Percentiles rank a stretch among this genome's conserved stretches.
These are phyloP conservation scores for Cichladusa arquata DNA, from an alignment of 2,113 vertebrate species.

Conservation along the genomic window DNA sequence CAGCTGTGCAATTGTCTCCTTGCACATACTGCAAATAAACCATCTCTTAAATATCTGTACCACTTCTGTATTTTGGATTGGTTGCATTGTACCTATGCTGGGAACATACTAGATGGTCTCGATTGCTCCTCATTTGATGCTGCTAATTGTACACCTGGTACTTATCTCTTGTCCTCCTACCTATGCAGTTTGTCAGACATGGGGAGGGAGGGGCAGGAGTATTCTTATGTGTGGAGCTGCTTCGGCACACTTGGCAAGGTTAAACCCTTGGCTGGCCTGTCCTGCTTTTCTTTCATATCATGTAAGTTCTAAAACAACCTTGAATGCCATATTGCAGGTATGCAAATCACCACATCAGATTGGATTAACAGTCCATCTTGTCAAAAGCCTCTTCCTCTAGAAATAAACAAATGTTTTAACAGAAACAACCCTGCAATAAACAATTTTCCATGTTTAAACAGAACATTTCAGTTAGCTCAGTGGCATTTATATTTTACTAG, in stretches of 20 bases:
- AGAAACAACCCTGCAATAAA: background rate
- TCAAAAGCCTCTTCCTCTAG: background rate
- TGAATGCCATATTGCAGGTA: background rate
- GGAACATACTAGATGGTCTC: background rate
- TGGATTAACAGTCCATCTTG: background rate
- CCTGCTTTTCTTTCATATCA: background rate
- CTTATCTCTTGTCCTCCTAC: background rate
- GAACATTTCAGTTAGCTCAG: background rate
- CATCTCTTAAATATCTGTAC: background rate
- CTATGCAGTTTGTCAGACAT: background rate
- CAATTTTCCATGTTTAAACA: background rate
- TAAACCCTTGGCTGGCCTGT: background rate
- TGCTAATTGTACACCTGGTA: background rate
- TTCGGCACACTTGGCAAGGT: background rate
- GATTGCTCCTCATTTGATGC: background rate
- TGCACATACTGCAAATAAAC: background rate
- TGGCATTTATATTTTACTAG: background rate
- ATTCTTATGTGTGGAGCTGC: rapidly evolving
- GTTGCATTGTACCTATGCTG: background rate
- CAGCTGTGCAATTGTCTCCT: background rate
- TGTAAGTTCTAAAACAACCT: background rate
- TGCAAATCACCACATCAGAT: background rate
- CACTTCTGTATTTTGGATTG: background rate
- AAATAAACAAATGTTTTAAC: background rate
- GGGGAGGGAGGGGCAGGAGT: background rate